Percentiles rank a stretch among this genome's conserved stretches.
phyloP scores from a whole-genome alignment of 2,797 vertebrate genomes.

The Mallotus villosus region DNA sequence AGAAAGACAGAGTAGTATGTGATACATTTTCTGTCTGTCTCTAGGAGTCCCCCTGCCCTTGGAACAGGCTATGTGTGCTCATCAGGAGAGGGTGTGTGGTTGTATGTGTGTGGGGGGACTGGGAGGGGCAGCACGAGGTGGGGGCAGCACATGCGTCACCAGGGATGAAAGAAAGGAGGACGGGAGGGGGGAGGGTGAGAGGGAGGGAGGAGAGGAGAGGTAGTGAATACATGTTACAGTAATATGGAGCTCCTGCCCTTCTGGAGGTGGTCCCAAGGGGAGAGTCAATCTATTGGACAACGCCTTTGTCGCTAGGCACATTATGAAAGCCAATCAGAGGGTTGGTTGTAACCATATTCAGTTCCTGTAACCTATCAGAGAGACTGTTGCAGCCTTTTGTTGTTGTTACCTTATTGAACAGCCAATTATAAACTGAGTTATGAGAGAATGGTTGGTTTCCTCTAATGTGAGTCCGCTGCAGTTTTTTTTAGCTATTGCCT shows the following conservation, averaged over 20 bases:
- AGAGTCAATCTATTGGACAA: constrained; percentile 39
- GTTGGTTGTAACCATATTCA: constrained; percentile 43
- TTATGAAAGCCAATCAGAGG: constrained; percentile 55
- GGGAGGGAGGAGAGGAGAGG: constrained; percentile 27
- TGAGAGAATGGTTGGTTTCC: constrained; percentile 31
- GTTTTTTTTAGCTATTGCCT: background rate
- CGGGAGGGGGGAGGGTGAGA: background rate
- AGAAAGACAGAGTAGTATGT: background rate
- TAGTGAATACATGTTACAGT: constrained; percentile 52
- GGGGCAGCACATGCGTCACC: constrained; percentile 59
- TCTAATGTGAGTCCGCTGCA: constrained; percentile 3
- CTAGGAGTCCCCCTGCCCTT: constrained; percentile 21
- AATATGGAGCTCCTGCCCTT: constrained; percentile 6
- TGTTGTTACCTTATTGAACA: constrained; percentile 26
- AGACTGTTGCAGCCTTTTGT: constrained; percentile 18
- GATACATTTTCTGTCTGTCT: constrained; percentile 21
- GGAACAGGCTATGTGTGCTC: constrained; percentile 24
- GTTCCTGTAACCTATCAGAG: constrained; percentile 50
- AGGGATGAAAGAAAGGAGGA: constrained; percentile 49
- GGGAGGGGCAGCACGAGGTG: constrained; percentile 25
- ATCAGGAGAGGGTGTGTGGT: constrained; percentile 19
- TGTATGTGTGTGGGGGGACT: constrained; percentile 9
- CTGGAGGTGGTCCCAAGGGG: constrained; percentile 38
- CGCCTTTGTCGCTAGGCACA: constrained; percentile 60
- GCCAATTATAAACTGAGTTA: constrained; percentile 26